Percentiles rank a stretch among this genome's conserved stretches.
Conservation (phyloP, 37 sponge, comb jelly and placozoan species). For the Cliona cf. orientalis region DNA sequence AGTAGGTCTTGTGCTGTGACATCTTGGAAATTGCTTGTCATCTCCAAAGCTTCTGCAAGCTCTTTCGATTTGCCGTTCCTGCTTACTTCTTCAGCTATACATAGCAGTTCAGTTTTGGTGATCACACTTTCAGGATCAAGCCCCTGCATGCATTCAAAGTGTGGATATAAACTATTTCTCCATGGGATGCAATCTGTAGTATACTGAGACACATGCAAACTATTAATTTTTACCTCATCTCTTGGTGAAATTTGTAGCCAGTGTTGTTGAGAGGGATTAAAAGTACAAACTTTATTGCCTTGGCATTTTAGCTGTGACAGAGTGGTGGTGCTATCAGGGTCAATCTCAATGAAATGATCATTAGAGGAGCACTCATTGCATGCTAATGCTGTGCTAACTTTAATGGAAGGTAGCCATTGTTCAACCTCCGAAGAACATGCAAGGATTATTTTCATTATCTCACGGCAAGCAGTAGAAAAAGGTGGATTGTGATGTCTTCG, state of each 20-base stretch:
- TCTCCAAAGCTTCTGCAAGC: conserved; percentile 1
- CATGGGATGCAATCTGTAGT: neutral
- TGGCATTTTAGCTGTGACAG: neutral
- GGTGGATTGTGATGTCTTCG: neutral
- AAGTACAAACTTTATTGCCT: neutral
- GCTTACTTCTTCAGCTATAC: neutral
- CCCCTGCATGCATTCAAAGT: too few relatives aligned
- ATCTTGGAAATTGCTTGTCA: neutral
- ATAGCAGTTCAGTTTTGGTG: neutral
- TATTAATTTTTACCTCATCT: neutral
- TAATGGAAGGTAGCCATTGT: conserved; percentile 24
- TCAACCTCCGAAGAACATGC: neutral
- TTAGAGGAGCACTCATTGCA: conserved; percentile 28
- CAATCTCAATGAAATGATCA: neutral
- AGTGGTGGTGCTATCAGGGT: neutral
- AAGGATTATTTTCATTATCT: neutral
- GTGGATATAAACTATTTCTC: too few relatives aligned
- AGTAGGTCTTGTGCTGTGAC: neutral
- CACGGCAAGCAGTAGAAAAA: neutral
- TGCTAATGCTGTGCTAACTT: neutral
- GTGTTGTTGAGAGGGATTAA: neutral
- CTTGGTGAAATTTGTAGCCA: conserved; percentile 3
- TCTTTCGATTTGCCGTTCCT: neutral
- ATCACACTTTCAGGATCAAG: too few relatives aligned
- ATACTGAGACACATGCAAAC: too few relatives aligned